Evolutionary conservation across 2,113 vertebrate genomes (phyloP), one percentile per base, ranked within the genome.

Genomic region (Rostratula benghalensis): DNA sequence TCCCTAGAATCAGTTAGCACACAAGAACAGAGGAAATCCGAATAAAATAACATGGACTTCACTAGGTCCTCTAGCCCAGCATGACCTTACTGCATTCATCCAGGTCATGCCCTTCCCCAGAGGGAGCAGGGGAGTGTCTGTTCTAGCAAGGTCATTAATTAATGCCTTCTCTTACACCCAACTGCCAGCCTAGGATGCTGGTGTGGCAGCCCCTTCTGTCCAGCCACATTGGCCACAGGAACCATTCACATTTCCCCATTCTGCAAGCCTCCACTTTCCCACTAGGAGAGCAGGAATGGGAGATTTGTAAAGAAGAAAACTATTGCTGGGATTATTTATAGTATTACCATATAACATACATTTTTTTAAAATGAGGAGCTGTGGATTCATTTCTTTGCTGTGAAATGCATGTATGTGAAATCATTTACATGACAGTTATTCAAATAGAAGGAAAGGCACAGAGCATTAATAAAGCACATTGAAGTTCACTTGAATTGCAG

Each of bases 301-400:
- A 75, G 12, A 71, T n/a, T 11, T 82, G 45, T 3, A 71, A 39
- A 83, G 25, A 22, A 9, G 9, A 11, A 76, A 68, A 50, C 9
- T 24, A 14, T 19, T 83, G 9, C 67, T 65, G 17, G 61, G 15
- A 60, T 64, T 67, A 60, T 88, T 64, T 80, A 33, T 53, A 76
- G 63, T 57, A 87, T 60, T 48, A 22, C 28, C 41, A 9, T 9
- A 19, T 9, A 33, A 35, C 0, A 0, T 5, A 14, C 12, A 75
- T 10, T 39, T 27, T 80, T 92, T 78, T 48, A 73, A 51, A 82
- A 88, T 53, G 21, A 80, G 45, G 30, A 24, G 25, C 39, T 90
- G 28, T 17, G 11, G 23, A 46, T 35, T 28, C 51, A 27, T 76
- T 82, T 89, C 41, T 37, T 25, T 53, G 41, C 28, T 41, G 61